Base-by-base conservation (phyloP, 2,888 invertebrate species). In the Leucophenga montana region DNA sequence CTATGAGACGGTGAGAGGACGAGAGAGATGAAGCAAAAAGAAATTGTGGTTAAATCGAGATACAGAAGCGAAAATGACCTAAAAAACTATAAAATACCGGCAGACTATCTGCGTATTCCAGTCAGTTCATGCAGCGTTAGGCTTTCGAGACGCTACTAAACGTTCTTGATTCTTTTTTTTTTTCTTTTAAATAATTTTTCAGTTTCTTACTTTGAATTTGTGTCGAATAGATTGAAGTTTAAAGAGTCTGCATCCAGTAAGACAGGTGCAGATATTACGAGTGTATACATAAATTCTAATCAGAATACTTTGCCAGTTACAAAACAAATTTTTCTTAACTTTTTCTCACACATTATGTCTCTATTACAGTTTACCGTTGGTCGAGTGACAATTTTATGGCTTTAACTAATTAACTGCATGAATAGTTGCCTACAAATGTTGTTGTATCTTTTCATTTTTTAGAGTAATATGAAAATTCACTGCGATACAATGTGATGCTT, bases 1-100 rank as follows among this genome's bases (percentile, higher is more conserved):
- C 70, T 11, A 39, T 54, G 18, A 18, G 54, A 54, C 16, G 4
- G 18, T 5, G 39, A 11, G 9, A 11, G 11, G 8, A 8, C 9
- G 9, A 39, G 39, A 39, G 39, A 39, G 39, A 1, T 39, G 11
- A 39, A 8, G 39, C 8, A 5, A 39, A 39, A 11, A 39, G 11
- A 39, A 33, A 33, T 33, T 5, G 33, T 33, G 3, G 33, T 33
- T 33, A 33, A 64, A 48, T 65, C 65, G 53, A 53, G 16, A 53
- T 53, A 31, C 27, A n/a, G n/a, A n/a, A 16, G 39, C 72, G 70
- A 73, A 80, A 77, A 71, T 73, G 73, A 79, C 73, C 75, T 71
- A 71, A 72, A 73, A 69, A 56, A 73, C 69, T 71, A 59, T 22
- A 31, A 14, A n/a, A 9, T 31, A 11, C 18, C 53, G 16, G 1